Conservation (phyloP, 2,797 vertebrate species). For the Ctenopoma multispine region DNA sequence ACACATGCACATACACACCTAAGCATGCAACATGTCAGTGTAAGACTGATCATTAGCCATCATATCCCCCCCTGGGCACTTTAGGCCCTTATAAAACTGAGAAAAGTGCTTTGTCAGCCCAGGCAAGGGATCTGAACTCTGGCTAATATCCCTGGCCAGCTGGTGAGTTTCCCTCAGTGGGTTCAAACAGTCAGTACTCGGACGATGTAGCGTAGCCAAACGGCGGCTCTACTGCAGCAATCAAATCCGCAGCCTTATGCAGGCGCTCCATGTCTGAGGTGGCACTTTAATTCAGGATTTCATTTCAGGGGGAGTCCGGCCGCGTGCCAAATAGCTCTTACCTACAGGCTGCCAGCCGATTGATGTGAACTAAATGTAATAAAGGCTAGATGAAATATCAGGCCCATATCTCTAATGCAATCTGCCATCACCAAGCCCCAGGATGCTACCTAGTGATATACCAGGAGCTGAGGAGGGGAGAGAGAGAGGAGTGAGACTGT, state of each 20-base stretch:
- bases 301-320: slow-evolving; percentile 78
- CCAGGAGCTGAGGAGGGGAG: slow-evolving; percentile 48
- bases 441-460: slow-evolving; percentile 72
- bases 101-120: slow-evolving; percentile 73
- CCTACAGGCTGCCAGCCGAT: slow-evolving; percentile 80
- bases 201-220: slow-evolving; percentile 37
- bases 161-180: slow-evolving; percentile 59
- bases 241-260: slow-evolving; percentile 69
- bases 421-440: slow-evolving; percentile 77
- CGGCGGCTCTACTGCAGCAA: slow-evolving; percentile 66
- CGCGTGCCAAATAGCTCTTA: slow-evolving; percentile 81
- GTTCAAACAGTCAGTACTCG: slow-evolving; percentile 60
- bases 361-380: slow-evolving; percentile 86
- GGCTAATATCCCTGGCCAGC: slow-evolving; percentile 59
- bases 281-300: slow-evolving; percentile 83
- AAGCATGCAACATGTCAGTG: slow-evolving; percentile 39
- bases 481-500: not conserved
- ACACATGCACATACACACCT: slow-evolving; percentile 16
- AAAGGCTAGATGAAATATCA: slow-evolving; percentile 86
- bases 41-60: slow-evolving; percentile 42
- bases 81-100: slow-evolving; percentile 49
- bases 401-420: slow-evolving; percentile 84
- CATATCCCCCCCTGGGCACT: slow-evolving; percentile 37
- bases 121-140: slow-evolving; percentile 39
- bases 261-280: slow-evolving; percentile 76